Evolutionary conservation across 1,140 invertebrate species (phyloP), one percentile per base, ranked within the genome.

Genomic region (Plectus sambesii): DNA sequence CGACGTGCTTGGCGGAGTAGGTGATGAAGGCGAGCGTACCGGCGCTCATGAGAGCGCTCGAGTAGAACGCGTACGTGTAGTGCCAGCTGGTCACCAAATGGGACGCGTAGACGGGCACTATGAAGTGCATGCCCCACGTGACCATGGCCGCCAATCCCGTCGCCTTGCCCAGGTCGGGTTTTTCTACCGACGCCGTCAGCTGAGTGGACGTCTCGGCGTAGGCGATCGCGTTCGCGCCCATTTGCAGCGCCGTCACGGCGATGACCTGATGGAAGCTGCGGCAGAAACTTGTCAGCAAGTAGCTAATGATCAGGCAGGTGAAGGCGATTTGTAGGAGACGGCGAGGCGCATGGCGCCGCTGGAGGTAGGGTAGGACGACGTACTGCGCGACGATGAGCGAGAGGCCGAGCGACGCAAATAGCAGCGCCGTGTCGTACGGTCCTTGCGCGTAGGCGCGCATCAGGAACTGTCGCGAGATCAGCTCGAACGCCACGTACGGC

Each of bases 401-500:
- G 6, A 37, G 49, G 23, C 64, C 63, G 65, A 66, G 68, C 15
- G 55, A 55, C 29, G 69, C 56, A 12, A 66, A 42, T 6, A 66
- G 62, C 42, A 63, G 58, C 26, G 66, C 66, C 25, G 55, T 61
- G 37, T 66, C 63, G 39, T 56, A 61, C 17, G 63, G 51, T 17
- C 51, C 61, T 33, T 64, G 52, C 63, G 69, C 69, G 54, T 59
- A 69, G 24, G 63, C 36, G 20, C 63, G 63, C 17, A 66, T 51
- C 23, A 66, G 48, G 55, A 64, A 66, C 44, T 66, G 68, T 24
- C 63, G 62, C 2, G 63, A 63, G 39, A 66, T 69, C 42, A 66
- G 49, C 33, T 66, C 63, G 30, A 69, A 66, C 35, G 65, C 68
- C n/a, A 66, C 66, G 47, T 66, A 66, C n/a, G 63, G 53, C 15